phyloP scores from a whole-genome alignment of 2,113 vertebrate genomes.

The Pangasianodon gigas region DNA sequence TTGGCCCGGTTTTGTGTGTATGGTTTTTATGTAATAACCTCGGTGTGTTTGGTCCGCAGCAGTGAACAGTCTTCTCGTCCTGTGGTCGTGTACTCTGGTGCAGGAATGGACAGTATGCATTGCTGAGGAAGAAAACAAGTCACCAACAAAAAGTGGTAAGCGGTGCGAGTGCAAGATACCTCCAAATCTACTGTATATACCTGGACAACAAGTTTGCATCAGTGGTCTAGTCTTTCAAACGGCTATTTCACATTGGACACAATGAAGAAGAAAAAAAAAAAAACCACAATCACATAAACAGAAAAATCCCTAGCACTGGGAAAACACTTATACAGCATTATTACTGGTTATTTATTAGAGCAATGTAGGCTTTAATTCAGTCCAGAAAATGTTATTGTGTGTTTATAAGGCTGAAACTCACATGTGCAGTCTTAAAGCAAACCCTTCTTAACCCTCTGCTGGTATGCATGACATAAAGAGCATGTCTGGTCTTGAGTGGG shows the following conservation, averaged over 20 bases:
- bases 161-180: background rate
- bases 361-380: background rate
- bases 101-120: constrained; percentile 6
- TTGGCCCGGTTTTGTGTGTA: background rate
- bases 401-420: background rate
- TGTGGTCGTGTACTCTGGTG: constrained; percentile 34
- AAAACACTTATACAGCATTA: background rate
- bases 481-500: constrained; percentile 46
- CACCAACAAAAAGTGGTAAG: constrained; percentile 29
- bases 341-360: background rate
- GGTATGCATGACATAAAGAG: constrained; percentile 32
- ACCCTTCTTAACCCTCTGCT: background rate
- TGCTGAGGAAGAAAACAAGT: constrained; percentile 14
- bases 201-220: too few species aligned
- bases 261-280: background rate
- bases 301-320: background rate
- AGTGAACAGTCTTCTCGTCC: constrained; percentile 38
- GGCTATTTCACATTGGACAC: background rate
- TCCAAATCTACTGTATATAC: background rate
- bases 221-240: background rate
- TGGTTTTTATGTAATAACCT: background rate
- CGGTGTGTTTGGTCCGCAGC: background rate
- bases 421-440: background rate
- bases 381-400: background rate
- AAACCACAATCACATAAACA: background rate